Evolutionary conservation across 2,797 vertebrate species (phyloP).

Genomic region (Xyrichtys novacula): DNA sequence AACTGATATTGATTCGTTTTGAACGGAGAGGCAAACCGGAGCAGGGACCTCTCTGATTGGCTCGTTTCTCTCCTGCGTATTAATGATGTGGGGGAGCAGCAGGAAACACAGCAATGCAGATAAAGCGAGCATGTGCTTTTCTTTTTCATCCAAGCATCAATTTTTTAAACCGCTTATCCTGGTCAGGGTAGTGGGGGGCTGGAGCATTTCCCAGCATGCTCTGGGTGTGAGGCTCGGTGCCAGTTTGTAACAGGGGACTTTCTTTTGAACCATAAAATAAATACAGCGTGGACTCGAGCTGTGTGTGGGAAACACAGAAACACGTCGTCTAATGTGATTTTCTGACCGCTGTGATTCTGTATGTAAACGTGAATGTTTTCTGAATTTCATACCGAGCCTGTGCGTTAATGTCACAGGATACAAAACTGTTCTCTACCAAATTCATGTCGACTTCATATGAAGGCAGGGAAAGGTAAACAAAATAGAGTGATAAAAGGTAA

Average conservation of each 20-base stretch:
- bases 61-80: slow-evolving; percentile 47
- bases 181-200: slow-evolving; percentile 42
- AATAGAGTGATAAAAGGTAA: no score
- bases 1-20: slow-evolving; percentile 78
- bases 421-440: not conserved
- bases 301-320: slow-evolving; percentile 7
- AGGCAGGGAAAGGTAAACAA: not conserved
- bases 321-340: not conserved
- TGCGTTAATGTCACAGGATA: no score
- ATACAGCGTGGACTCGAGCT: slow-evolving; percentile 17
- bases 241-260: slow-evolving; percentile 22
- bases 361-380: not conserved
- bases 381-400: not conserved
- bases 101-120: slow-evolving; percentile 61
- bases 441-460: no score
- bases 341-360: not conserved
- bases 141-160: slow-evolving; percentile 55
- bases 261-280: slow-evolving; percentile 29
- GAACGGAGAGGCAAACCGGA: slow-evolving; percentile 38
- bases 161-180: slow-evolving; percentile 63
- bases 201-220: slow-evolving; percentile 47
- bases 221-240: slow-evolving; percentile 26
- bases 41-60: slow-evolving; percentile 30
- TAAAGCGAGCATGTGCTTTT: slow-evolving; percentile 43
- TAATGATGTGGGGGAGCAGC: slow-evolving; percentile 56